A percentile compares a stretch with the other conserved stretches of the same genome.
Conservation (phyloP, 2,888 invertebrate genomes). For the Hipparchia semele region DNA sequence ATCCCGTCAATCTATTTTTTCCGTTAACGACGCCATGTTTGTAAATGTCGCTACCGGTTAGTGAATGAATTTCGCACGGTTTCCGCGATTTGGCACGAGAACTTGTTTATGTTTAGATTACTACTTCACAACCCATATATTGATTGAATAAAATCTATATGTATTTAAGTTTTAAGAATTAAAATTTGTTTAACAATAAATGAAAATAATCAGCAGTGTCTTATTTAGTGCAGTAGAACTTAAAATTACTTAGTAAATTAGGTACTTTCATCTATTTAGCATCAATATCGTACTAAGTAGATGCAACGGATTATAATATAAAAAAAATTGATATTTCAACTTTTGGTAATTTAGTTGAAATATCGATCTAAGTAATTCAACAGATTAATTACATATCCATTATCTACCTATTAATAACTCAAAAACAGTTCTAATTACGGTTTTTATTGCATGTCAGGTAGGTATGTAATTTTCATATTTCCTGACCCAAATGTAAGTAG, state of each 20-base stretch:
- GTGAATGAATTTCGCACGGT: slow-evolving; percentile 78
- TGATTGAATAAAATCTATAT: not conserved
- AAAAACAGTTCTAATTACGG: not conserved
- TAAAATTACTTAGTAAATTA: no score
- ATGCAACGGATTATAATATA: no score
- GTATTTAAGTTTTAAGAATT: not conserved
- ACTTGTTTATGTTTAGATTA: slow-evolving; percentile 39
- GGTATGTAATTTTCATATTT: not conserved
- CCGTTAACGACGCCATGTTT: slow-evolving; percentile 72
- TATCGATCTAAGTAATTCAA: no score
- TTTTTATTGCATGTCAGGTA: not conserved
- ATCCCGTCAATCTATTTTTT: slow-evolving; percentile 80
- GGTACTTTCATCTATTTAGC: no score
- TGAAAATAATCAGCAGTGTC: not conserved
- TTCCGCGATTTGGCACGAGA: slow-evolving; percentile 70
- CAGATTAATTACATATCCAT: no score
- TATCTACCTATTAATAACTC: not conserved
- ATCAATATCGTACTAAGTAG: no score
- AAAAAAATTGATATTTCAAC: no score
- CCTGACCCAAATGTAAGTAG: not conserved
- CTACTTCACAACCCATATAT: slow-evolving; percentile 20
- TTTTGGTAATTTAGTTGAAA: no score
- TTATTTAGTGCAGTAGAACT: no score
- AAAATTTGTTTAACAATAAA: not conserved
- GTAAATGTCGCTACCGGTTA: slow-evolving; percentile 69